Percentiles rank a stretch among this genome's conserved stretches.
Conservation (phyloP, 2,797 vertebrate species). For the Mionectes olivaceus region DNA sequence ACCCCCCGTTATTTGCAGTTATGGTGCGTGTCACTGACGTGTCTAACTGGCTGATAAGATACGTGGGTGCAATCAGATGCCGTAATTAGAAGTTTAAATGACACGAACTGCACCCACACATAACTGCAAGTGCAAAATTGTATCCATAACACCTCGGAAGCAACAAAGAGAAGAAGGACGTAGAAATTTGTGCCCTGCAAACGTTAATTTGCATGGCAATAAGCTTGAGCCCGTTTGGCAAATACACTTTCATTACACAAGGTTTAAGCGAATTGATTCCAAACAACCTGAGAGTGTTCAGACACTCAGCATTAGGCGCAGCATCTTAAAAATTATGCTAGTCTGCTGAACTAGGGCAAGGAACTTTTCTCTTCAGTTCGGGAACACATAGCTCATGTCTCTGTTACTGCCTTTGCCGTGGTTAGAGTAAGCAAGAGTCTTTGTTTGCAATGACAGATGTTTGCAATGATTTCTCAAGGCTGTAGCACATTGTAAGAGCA, state of each 20-base stretch:
- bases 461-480: conserved; percentile 52
- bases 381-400: background rate
- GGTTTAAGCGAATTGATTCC: conserved; percentile 58
- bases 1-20: conserved; percentile 59
- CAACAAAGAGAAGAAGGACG: conserved; percentile 56
- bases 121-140: conserved; percentile 51
- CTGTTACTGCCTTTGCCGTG: background rate
- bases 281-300: conserved; percentile 52
- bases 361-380: conserved; percentile 47
- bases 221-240: conserved; percentile 24
- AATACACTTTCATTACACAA: conserved; percentile 49
- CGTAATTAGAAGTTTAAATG: conserved; percentile 69
- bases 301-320: conserved; percentile 3
- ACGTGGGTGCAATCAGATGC: conserved; percentile 64
- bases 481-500: background rate
- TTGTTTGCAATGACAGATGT: background rate
- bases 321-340: conserved; percentile 39
- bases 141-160: conserved; percentile 45
- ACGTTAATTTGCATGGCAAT: conserved; percentile 56
- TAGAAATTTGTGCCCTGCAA: conserved; percentile 36
- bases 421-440: background rate
- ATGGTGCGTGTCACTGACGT: conserved; percentile 37
- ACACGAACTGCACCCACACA: conserved; percentile 69
- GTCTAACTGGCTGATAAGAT: conserved; percentile 66
- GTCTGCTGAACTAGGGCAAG: conserved; percentile 26